Evolutionary conservation across 2,113 vertebrate genomes (phyloP).

Genomic region (Hippocampus zosterae): DNA sequence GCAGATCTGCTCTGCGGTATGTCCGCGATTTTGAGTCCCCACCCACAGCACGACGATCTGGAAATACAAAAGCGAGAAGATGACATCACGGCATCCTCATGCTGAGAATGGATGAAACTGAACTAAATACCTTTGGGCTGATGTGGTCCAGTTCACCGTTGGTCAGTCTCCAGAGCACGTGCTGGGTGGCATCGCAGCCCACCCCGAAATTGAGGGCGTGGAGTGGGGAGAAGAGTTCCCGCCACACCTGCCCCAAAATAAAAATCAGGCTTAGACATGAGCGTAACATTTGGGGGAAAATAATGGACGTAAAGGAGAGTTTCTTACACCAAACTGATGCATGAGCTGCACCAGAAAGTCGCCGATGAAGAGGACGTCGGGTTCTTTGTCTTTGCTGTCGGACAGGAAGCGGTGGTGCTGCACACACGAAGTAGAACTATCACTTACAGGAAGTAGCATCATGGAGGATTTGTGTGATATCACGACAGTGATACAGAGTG

Average conservation of each 20-base stretch:
- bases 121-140: conserved; percentile 78
- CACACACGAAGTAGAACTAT: conserved; percentile 9
- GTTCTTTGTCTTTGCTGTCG: conserved; percentile 86
- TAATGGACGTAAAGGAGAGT: not conserved
- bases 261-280: not conserved
- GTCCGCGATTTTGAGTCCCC: conserved; percentile 84
- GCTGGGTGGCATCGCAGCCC: conserved; percentile 83
- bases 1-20: conserved; percentile 80
- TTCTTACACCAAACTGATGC: conserved; percentile 84
- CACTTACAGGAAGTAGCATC: not conserved
- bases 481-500: not conserved
- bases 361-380: conserved; percentile 84
- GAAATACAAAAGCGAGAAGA: conserved; percentile 19
- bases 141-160: conserved; percentile 87
- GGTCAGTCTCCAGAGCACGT: conserved; percentile 85
- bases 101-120: not conserved
- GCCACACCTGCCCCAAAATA: conserved; percentile 76
- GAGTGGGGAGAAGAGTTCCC: conserved; percentile 85
- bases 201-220: conserved; percentile 88
- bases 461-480: too few species aligned
- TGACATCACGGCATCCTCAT: not conserved
- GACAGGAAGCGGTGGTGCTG: conserved; percentile 85
- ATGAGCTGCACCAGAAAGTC: conserved; percentile 85
- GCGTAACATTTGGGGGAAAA: not conserved
- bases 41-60: conserved; percentile 90